phyloP scores from a whole-genome alignment of 1,140 invertebrate genomes.

The Halesus radiatus region DNA sequence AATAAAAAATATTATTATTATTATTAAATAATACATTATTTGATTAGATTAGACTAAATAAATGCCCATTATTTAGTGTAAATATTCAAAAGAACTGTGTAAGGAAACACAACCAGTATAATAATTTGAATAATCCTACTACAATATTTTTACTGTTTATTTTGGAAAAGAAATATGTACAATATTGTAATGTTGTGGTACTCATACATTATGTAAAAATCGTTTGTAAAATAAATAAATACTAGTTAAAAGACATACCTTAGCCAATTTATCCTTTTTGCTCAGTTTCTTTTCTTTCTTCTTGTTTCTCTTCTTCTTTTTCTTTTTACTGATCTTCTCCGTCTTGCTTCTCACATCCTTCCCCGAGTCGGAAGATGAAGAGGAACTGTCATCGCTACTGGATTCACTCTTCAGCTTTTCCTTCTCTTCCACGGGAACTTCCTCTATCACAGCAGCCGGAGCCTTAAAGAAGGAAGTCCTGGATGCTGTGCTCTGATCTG shows the following conservation, averaged over 20 bases:
- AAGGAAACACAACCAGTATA: too few relatives aligned
- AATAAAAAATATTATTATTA: too few relatives aligned
- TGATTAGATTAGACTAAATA: too few relatives aligned
- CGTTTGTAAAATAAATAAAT: too few relatives aligned
- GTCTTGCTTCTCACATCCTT: constrained; percentile 70
- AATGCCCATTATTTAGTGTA: too few relatives aligned
- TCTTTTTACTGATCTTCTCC: constrained; percentile 74
- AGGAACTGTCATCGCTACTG: constrained; percentile 54
- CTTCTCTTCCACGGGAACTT: constrained; percentile 13
- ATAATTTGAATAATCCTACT: too few relatives aligned
- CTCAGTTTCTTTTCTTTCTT: constrained; percentile 72
- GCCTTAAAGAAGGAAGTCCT: constrained; percentile 47
- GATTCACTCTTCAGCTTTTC: constrained; percentile 60
- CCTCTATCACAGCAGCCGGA: neutral
- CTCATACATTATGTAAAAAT: too few relatives aligned
- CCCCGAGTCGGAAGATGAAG: constrained; percentile 64
- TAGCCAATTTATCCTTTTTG: constrained; percentile 62
- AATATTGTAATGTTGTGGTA: too few relatives aligned
- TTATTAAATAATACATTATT: too few relatives aligned
- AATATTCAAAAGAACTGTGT: too few relatives aligned
- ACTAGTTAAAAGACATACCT: constrained; percentile 24
- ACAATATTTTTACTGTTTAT: too few relatives aligned
- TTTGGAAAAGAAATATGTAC: too few relatives aligned
- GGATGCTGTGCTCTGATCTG: constrained; percentile 43
- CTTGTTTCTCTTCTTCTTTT: constrained; percentile 79